Conservation (phyloP, 2,888 invertebrate genomes). For the Aquatica leii region DNA sequence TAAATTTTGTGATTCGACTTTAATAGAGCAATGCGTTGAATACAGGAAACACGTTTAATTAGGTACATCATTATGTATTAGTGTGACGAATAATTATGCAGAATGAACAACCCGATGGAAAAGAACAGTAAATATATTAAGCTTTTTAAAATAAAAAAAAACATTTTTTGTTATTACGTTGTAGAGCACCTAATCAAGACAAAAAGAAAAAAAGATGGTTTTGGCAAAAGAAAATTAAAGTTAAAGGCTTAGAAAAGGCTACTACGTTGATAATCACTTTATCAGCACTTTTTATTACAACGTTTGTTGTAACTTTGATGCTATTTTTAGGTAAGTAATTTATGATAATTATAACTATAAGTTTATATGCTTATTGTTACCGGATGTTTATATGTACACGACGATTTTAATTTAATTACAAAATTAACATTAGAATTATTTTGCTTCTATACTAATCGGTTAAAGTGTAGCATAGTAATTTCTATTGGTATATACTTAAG, state of each 20-base stretch:
- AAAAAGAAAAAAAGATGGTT: background rate
- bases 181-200: background rate
- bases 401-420: too few species aligned
- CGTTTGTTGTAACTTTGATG: slow-evolving; percentile 2
- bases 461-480: too few species aligned
- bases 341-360: too few species aligned
- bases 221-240: slow-evolving; percentile 6
- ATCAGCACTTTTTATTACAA: slow-evolving; percentile 4
- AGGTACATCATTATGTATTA: background rate
- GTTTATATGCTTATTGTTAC: too few species aligned
- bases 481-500: too few species aligned
- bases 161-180: background rate
- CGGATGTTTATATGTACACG: too few species aligned
- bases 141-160: too few species aligned
- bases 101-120: background rate
- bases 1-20: too few species aligned
- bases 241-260: background rate
- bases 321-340: background rate
- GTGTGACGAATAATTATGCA: background rate
- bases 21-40: too few species aligned
- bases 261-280: background rate
- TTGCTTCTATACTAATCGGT: too few species aligned
- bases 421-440: too few species aligned
- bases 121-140: background rate
- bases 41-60: too few species aligned